Percentiles rank a stretch among this genome's conserved stretches.
phyloP scores from a whole-genome alignment of 2,888 invertebrate species.

The Calameuta filiformis region DNA sequence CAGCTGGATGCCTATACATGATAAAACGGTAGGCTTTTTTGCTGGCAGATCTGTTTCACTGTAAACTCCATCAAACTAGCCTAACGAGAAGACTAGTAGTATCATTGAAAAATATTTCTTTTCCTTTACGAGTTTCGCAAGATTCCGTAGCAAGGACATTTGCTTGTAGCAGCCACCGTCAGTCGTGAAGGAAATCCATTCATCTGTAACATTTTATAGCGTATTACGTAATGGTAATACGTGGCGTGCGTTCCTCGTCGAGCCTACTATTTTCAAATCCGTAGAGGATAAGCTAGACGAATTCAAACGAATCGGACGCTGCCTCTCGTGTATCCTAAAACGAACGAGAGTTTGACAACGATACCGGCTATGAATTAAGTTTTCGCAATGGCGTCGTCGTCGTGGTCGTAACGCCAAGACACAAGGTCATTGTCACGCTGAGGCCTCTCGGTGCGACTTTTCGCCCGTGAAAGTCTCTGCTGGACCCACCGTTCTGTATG shows the following conservation, averaged over 20 bases:
- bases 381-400: background rate
- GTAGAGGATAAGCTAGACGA: background rate
- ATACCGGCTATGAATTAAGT: background rate
- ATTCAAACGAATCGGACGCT: background rate
- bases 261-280: background rate
- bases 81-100: background rate
- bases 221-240: background rate
- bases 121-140: background rate
- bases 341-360: background rate
- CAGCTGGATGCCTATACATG: background rate
- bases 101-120: background rate
- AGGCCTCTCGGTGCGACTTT: constrained; percentile 20
- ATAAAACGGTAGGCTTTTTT: background rate
- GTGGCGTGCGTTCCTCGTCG: background rate
- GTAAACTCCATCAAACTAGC: background rate
- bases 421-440: constrained; percentile 43
- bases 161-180: background rate
- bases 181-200: background rate
- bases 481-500: background rate
- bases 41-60: background rate
- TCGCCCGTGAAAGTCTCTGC: background rate
- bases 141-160: background rate
- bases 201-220: background rate
- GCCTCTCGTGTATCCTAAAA: background rate
- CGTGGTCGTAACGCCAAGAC: constrained; percentile 8